Conservation (phyloP, 2,113 vertebrate genomes). For the Nesoenas mayeri region DNA sequence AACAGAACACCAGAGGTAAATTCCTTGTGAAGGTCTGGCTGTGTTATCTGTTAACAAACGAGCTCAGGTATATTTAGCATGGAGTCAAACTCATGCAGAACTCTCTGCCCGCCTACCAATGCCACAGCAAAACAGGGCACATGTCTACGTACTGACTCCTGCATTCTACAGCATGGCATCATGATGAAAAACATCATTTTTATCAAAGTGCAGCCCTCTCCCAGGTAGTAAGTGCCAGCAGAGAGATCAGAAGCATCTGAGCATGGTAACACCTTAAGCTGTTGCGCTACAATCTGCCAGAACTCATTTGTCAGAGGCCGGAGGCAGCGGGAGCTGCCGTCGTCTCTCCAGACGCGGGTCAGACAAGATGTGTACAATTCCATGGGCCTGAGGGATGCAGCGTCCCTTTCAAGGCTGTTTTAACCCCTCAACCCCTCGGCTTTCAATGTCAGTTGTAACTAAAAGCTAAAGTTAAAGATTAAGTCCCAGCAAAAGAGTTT, state of each 20-base stretch:
- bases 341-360: not conserved
- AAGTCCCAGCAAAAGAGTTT: not conserved
- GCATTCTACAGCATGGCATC: not conserved
- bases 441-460: not conserved
- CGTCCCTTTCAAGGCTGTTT: not conserved
- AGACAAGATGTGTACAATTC: not conserved
- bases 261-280: conserved; percentile 28
- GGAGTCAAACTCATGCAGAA: not conserved
- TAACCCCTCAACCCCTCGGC: not conserved
- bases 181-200: not conserved
- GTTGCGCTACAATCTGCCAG: not conserved
- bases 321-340: not conserved
- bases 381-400: not conserved
- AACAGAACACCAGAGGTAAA: not conserved
- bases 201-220: not conserved
- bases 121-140: not conserved
- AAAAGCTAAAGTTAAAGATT: not conserved
- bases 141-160: not conserved
- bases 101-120: not conserved
- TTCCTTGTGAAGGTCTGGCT: not conserved
- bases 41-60: not conserved
- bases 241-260: conserved; percentile 25
- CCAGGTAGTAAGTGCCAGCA: not conserved
- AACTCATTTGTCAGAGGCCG: not conserved
- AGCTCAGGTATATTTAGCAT: not conserved